These are phyloP conservation scores for Celastrina argiolus DNA, from an alignment of 2,888 invertebrate species.

Conservation along the genomic window DNA sequence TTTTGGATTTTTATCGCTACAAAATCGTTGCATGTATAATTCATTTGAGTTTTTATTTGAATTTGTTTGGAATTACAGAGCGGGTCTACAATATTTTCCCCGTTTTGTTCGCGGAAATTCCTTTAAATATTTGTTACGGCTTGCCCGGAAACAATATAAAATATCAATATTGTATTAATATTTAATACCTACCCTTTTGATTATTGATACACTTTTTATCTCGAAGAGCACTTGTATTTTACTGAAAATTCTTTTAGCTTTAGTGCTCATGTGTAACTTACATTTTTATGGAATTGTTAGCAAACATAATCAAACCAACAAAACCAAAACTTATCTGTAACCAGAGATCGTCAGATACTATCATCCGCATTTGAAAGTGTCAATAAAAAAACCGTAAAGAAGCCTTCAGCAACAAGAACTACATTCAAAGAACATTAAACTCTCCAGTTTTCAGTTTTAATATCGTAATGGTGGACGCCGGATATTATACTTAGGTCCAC, in stretches of 20 bases:
- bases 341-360: neutral
- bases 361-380: neutral
- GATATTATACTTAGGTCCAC: conserved; percentile 15
- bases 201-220: neutral
- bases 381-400: neutral
- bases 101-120: neutral
- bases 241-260: no score
- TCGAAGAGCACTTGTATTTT: no score
- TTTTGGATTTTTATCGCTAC: conserved; percentile 17
- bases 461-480: neutral
- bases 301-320: neutral
- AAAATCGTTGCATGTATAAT: conserved; percentile 18
- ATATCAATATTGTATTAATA: neutral
- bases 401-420: neutral
- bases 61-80: conserved; percentile 8
- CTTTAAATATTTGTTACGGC: neutral
- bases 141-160: neutral
- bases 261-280: no score
- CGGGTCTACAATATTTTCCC: neutral
- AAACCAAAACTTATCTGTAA: neutral
- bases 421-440: neutral
- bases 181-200: neutral
- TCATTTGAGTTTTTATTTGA: conserved; percentile 7
- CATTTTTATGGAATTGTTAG: no score
- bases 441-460: conserved; percentile 14